Conservation (phyloP, 92 coral and sea anemone species). For the Parazoanthus swiftii region DNA sequence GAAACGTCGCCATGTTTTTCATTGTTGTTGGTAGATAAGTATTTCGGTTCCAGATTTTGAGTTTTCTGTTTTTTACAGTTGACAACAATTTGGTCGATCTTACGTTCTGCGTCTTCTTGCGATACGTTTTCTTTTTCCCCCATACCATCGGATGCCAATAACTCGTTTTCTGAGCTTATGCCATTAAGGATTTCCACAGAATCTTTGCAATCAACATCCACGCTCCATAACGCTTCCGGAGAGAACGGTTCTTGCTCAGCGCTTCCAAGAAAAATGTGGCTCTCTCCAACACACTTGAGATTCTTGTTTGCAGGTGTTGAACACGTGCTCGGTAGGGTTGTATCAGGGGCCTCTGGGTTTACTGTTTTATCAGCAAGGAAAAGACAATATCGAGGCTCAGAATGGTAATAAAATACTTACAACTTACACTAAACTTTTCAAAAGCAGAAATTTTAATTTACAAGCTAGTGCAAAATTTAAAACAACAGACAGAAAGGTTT, state of each 20-base stretch:
- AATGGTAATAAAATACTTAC: neutral
- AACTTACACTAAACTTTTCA: too few relatives aligned
- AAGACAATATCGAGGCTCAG: neutral
- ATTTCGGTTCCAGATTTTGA: neutral
- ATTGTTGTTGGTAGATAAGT: neutral
- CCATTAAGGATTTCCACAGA: neutral
- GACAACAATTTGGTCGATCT: neutral
- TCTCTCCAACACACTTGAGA: conserved; percentile 29
- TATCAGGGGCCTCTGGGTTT: neutral
- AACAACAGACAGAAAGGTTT: too few relatives aligned
- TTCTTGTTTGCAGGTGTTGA: neutral
- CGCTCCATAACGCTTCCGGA: neutral
- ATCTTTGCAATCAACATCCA: neutral
- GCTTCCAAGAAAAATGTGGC: conserved; percentile 25
- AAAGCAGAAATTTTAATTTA: too few relatives aligned
- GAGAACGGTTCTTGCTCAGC: neutral
- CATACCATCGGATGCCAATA: neutral
- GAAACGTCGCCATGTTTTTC: neutral
- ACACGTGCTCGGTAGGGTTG: neutral
- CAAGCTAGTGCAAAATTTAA: too few relatives aligned
- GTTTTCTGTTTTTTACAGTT: neutral
- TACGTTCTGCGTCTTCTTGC: neutral
- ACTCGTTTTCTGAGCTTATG: neutral
- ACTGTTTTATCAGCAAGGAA: neutral
- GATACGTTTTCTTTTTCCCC: neutral